Evolutionary conservation across 2,888 invertebrate species (phyloP).

Genomic region (Tetranychus piercei): DNA sequence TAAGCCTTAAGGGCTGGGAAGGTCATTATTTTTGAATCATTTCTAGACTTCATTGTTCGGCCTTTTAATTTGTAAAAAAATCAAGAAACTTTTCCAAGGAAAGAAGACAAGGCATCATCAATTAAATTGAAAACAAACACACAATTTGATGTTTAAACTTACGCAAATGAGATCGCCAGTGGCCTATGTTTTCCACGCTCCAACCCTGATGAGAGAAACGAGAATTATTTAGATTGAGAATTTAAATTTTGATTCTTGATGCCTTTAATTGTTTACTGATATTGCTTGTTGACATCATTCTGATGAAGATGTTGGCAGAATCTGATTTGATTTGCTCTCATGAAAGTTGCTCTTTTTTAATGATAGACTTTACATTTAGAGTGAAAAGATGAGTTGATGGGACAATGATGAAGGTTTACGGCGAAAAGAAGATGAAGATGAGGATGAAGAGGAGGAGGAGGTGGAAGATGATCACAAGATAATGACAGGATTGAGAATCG

Average conservation of each 20-base stretch:
- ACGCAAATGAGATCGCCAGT: slow-evolving; percentile 28
- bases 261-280: not conserved
- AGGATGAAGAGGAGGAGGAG: not conserved
- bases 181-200: slow-evolving; percentile 26
- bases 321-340: not conserved
- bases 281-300: not conserved
- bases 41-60: not conserved
- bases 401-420: not conserved
- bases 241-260: not conserved
- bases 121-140: too few relatives aligned
- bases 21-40: not conserved
- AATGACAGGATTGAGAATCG: not conserved
- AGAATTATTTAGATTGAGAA: not conserved
- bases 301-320: not conserved
- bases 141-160: slow-evolving; percentile 16
- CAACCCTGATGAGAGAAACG: slow-evolving; percentile 23
- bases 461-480: not conserved
- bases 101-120: too few relatives aligned
- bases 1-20: not conserved
- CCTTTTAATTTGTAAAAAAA: not conserved
- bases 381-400: slow-evolving; percentile 7
- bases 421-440: not conserved
- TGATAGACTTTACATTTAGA: slow-evolving; percentile 8
- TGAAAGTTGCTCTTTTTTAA: slow-evolving; percentile 9
- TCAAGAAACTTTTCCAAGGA: too few relatives aligned